Conservation (phyloP, 2,113 vertebrate species). For the western clawed frog (Xenopus tropicalis) region UCB_Xtro_10.0 CM004449.2:126574501-126575000, state of each 20-base stretch:
- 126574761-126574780: not conserved
- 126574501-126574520: not conserved
- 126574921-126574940: not conserved
- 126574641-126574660: not conserved
- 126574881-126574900: not conserved
- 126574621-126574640: not conserved
- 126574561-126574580: not conserved
- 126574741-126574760: not conserved
- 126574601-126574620: not conserved
- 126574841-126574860: not conserved
- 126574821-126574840: not conserved
- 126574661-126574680: too few species aligned
- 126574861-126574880: constrained; percentile 2
- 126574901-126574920: not conserved
- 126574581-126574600: not conserved
- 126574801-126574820: not conserved
- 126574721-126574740: not conserved
- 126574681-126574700: too few species aligned
- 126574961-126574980: not conserved
- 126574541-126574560: too few species aligned
- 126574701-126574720: too few species aligned
- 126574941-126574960: not conserved
- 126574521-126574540: too few species aligned
- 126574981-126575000: not conserved
- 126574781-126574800: not conserved